Conservation (phyloP, 2,113 vertebrate species). For the Noturus placidus region DNA sequence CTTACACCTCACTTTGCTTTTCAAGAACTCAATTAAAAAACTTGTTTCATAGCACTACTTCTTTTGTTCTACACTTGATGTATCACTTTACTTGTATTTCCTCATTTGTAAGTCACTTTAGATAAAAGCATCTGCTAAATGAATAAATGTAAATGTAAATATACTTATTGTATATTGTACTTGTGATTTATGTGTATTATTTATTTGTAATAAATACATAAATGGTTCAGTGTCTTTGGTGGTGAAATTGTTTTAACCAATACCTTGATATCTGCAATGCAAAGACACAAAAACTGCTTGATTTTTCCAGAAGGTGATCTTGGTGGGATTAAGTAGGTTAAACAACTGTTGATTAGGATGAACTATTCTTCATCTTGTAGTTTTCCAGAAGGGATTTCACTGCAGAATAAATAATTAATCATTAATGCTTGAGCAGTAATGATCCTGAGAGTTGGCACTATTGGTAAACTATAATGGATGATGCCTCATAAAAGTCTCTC, state of each 20-base stretch:
- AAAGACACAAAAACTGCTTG: slow-evolving; percentile 10
- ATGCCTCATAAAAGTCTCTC: slow-evolving; percentile 74
- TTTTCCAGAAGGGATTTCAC: slow-evolving; percentile 63
- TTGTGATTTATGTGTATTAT: neutral
- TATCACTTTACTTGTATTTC: no score
- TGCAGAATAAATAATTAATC: slow-evolving; percentile 68
- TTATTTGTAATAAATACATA: neutral
- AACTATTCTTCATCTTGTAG: slow-evolving; percentile 42
- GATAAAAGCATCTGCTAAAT: no score
- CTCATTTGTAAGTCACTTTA: no score
- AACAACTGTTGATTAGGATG: slow-evolving; percentile 66
- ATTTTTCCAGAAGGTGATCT: neutral
- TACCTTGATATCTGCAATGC: slow-evolving; percentile 49
- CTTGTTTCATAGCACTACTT: no score
- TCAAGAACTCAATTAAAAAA: no score
- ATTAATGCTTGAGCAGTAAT: slow-evolving; percentile 72
- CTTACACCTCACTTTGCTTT: no score
- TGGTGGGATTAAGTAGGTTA: slow-evolving; percentile 56
- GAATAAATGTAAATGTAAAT: no score
- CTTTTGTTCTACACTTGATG: no score
- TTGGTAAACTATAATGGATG: slow-evolving; percentile 85
- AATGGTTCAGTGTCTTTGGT: neutral
- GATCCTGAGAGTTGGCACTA: slow-evolving; percentile 71
- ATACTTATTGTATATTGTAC: neutral
- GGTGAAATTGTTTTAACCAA: neutral